These are phyloP conservation scores for Amaurobius ferox DNA, from an alignment of 2,888 invertebrate genomes.

Conservation along the genomic window DNA sequence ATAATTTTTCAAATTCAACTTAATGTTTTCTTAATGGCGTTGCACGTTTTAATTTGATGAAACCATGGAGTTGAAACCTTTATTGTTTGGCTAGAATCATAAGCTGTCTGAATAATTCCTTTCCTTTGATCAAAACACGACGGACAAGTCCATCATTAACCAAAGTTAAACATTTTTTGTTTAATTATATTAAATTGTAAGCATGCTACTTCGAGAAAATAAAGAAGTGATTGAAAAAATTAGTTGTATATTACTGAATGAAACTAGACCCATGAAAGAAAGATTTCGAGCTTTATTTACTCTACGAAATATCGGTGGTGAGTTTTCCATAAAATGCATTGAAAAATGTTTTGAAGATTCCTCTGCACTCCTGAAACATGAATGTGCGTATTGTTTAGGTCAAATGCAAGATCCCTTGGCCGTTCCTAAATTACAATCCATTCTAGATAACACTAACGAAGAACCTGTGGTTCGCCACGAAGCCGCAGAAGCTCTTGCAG, in stretches of 20 bases:
- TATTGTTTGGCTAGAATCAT: too few relatives aligned
- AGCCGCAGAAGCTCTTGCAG: constrained; percentile 97
- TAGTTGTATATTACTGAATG: constrained; percentile 86
- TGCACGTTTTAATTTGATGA: too few relatives aligned
- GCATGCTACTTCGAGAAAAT: not conserved
- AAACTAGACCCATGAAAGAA: constrained; percentile 87
- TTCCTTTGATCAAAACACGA: too few relatives aligned
- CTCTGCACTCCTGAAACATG: constrained; percentile 95
- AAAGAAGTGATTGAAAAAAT: constrained; percentile 77
- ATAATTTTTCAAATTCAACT: too few relatives aligned
- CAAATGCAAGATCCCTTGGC: constrained; percentile 95
- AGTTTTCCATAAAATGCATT: constrained; percentile 87
- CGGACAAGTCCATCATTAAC: too few relatives aligned
- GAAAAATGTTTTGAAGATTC: constrained; percentile 87
- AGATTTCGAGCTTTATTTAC: constrained; percentile 97
- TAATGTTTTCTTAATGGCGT: too few relatives aligned
- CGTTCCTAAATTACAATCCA: constrained; percentile 84
- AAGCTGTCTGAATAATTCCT: too few relatives aligned
- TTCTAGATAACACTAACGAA: constrained; percentile 87
- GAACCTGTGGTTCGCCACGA: constrained; percentile 92
- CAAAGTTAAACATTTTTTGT: too few relatives aligned
- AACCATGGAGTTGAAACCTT: too few relatives aligned
- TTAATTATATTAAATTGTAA: not conserved
- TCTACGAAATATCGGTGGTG: constrained; percentile 91
- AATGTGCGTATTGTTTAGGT: constrained; percentile 97